Evolutionary conservation across 2,113 vertebrate species (phyloP).

Genomic region (Protobothrops mucrosquamatus): DNA sequence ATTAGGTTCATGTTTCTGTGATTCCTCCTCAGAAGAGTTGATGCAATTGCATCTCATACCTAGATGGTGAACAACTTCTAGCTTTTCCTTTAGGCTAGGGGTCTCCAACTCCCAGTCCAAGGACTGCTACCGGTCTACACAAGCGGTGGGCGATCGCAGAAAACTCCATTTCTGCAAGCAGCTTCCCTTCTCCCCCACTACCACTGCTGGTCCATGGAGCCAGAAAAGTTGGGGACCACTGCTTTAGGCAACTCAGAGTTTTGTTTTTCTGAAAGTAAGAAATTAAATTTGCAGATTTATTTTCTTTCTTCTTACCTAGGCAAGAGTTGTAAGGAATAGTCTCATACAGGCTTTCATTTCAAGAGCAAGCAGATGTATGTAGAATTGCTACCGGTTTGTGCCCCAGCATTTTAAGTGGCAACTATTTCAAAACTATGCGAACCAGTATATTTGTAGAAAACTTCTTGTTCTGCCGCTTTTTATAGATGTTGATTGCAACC

Average conservation of each 20-base stretch:
- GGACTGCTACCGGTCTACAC: fast-evolving
- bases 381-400: background rate
- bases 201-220: background rate
- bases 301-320: background rate
- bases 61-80: background rate
- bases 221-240: background rate
- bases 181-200: background rate
- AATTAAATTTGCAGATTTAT: background rate
- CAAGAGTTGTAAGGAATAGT: background rate
- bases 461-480: background rate
- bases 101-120: background rate
- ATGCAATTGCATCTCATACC: background rate
- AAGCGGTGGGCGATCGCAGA: background rate
- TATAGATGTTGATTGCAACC: background rate
- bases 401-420: background rate
- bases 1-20: background rate
- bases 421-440: background rate
- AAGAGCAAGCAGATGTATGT: background rate
- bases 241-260: background rate
- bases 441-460: background rate
- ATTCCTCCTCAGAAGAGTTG: background rate
- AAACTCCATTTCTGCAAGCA: background rate
- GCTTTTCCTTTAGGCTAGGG: background rate
- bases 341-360: background rate
- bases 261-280: background rate